Conservation (phyloP, 2,888 invertebrate species). For the Coenonympha arcania region DNA sequence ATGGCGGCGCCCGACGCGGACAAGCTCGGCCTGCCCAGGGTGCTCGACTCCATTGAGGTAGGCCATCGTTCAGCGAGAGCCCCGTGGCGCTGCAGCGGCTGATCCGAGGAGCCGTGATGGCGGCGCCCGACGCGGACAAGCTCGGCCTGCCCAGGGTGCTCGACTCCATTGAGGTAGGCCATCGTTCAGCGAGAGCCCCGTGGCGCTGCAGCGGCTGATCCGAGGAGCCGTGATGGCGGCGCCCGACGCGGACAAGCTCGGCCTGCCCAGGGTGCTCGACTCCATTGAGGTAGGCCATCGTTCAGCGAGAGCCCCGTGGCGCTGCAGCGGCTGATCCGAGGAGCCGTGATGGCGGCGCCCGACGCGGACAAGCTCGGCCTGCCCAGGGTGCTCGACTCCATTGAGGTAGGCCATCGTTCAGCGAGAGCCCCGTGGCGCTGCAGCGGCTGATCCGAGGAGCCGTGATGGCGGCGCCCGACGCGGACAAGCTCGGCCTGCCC, state of each 20-base stretch:
- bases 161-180: slow-evolving; percentile 93
- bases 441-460: slow-evolving; percentile 90
- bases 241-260: slow-evolving; percentile 96
- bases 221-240: slow-evolving; percentile 91
- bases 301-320: too few species aligned
- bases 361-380: slow-evolving; percentile 97
- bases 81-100: slow-evolving; percentile 90
- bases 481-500: slow-evolving; percentile 96
- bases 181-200: too few species aligned
- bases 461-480: slow-evolving; percentile 94
- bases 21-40: slow-evolving; percentile 94
- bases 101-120: slow-evolving; percentile 90
- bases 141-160: slow-evolving; percentile 94
- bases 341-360: slow-evolving; percentile 91
- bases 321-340: slow-evolving; percentile 89
- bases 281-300: slow-evolving; percentile 94
- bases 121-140: slow-evolving; percentile 96
- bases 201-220: slow-evolving; percentile 90
- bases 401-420: too few species aligned
- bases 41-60: slow-evolving; percentile 94
- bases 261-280: slow-evolving; percentile 93
- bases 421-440: slow-evolving; percentile 87
- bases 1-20: slow-evolving; percentile 96
- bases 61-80: too few species aligned
- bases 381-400: slow-evolving; percentile 92